A percentile compares a stretch with the other conserved stretches of the same genome.
Conservation (phyloP, 2,797 vertebrate species). For the Pangasius krempfi region DNA sequence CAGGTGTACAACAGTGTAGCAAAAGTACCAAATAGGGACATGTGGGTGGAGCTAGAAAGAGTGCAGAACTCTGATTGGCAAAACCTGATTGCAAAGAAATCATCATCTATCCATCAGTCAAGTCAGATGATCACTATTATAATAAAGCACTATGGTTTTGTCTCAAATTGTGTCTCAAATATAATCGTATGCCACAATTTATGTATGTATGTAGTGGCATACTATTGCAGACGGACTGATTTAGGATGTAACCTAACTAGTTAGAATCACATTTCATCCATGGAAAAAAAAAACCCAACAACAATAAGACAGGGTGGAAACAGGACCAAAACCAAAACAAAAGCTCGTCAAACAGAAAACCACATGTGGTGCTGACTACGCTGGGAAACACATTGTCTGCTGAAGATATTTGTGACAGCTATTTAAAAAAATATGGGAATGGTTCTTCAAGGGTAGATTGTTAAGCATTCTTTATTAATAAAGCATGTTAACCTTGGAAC, state of each 20-base stretch:
- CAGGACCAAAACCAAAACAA: background rate
- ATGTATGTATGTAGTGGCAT: background rate
- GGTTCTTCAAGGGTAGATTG: background rate
- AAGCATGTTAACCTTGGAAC: background rate
- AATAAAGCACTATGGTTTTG: background rate
- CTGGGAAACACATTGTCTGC: background rate
- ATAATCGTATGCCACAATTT: background rate
- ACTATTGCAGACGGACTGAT: background rate
- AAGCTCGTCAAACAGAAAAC: background rate
- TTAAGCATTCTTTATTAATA: background rate
- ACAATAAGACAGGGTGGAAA: background rate
- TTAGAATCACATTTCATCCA: background rate
- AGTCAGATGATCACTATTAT: background rate
- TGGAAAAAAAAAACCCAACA: background rate
- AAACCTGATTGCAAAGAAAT: background rate
- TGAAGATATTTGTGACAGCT: background rate
- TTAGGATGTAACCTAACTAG: background rate
- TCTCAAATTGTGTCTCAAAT: background rate
- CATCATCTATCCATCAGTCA: background rate
- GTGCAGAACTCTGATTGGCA: background rate
- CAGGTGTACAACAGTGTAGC: background rate
- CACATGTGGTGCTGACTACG: background rate
- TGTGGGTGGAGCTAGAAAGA: background rate
- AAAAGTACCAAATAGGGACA: background rate
- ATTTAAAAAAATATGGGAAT: background rate